phyloP scores from a whole-genome alignment of 2,888 invertebrate genomes.

The Toxonevra muliebris region DNA sequence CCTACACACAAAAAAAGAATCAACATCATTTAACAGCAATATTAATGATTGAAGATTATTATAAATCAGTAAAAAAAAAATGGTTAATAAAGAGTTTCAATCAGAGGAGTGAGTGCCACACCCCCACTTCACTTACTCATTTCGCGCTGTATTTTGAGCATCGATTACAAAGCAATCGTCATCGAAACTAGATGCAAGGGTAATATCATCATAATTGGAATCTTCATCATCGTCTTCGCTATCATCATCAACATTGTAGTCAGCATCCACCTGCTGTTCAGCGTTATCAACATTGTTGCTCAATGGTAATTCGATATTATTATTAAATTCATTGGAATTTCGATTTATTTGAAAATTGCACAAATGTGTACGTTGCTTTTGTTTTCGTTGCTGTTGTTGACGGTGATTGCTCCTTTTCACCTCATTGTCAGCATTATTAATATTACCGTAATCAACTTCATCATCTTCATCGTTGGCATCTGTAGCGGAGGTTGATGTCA shows the following conservation, averaged over 20 bases:
- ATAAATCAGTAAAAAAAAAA: too few relatives aligned
- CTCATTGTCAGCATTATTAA: conserved; percentile 13
- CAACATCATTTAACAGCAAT: too few relatives aligned
- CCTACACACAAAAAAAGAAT: too few relatives aligned
- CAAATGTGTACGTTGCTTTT: neutral
- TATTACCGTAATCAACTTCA: conserved; percentile 1
- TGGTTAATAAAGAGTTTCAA: too few relatives aligned
- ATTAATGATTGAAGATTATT: too few relatives aligned
- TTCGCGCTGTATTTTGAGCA: conserved; percentile 43
- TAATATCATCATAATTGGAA: conserved; percentile 35
- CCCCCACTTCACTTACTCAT: conserved; percentile 55
- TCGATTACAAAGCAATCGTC: conserved; percentile 50
- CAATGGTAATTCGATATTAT: conserved; percentile 8
- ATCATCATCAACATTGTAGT: conserved; percentile 15
- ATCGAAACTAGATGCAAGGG: conserved; percentile 50
- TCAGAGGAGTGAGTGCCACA: too few relatives aligned
- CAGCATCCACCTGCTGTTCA: neutral
- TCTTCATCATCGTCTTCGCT: conserved; percentile 27
- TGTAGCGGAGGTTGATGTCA: conserved; percentile 24
- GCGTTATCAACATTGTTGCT: neutral
- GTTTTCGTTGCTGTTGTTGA: too few relatives aligned
- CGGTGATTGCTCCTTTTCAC: too few relatives aligned
- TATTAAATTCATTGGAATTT: neutral
- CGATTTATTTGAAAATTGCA: neutral
- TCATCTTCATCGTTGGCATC: conserved; percentile 20